These are phyloP conservation scores for Coregonus ussuriensis DNA, from an alignment of 2,797 vertebrate genomes.

Conservation along the genomic window DNA sequence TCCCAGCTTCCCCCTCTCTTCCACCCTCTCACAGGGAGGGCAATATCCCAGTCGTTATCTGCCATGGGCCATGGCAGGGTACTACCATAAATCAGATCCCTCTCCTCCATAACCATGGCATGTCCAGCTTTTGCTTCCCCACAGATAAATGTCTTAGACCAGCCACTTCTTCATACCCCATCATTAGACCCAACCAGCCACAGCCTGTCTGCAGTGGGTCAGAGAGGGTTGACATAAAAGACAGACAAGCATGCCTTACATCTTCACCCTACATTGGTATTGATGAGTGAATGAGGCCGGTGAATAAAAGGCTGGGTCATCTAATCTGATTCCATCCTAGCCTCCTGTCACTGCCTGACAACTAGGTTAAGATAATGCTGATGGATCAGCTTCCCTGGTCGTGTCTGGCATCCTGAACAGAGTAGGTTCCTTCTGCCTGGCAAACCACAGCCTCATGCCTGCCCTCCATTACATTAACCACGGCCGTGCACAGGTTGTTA, in stretches of 20 bases:
- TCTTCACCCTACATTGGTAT: constrained; percentile 9
- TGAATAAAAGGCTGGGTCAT: constrained; percentile 51
- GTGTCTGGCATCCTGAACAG: constrained; percentile 13
- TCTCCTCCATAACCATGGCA: constrained; percentile 29
- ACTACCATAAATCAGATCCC: constrained; percentile 34
- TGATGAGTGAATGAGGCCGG: constrained; percentile 27
- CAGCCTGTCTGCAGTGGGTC: too few species aligned
- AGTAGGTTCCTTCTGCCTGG: constrained; percentile 9
- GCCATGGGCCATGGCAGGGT: constrained; percentile 4
- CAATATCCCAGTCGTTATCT: not conserved
- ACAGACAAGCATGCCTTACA: constrained; percentile 5
- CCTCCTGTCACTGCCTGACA: constrained; percentile 46
- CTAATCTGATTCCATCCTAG: constrained; percentile 46
- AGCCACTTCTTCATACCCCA: not conserved
- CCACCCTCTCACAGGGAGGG: not conserved
- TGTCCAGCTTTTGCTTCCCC: constrained; percentile 56
- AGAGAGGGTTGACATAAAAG: too few species aligned
- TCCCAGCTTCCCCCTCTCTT: not conserved
- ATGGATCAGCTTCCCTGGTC: constrained; percentile 19
- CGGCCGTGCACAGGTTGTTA: not conserved
- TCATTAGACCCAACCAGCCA: too few species aligned
- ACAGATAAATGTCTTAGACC: constrained; percentile 30
- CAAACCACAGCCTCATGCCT: constrained; percentile 10
- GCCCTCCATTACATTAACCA: too few species aligned
- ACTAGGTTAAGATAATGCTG: constrained; percentile 57